phyloP scores from a whole-genome alignment of 2,797 vertebrate species.

The Neosilurus hyrtlii region DNA sequence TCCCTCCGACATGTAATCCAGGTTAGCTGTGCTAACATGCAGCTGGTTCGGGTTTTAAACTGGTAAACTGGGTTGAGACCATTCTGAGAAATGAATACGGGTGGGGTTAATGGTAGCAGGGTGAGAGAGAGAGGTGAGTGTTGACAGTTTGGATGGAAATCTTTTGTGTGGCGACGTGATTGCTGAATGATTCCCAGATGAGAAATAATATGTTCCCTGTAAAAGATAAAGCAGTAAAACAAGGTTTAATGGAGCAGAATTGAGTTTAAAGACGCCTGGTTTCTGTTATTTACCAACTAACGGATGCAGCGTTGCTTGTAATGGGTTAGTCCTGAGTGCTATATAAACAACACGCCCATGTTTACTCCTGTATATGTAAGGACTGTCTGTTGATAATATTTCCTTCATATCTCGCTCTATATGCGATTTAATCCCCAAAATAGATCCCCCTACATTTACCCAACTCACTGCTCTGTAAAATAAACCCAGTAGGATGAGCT shows the following conservation, averaged over 20 bases:
- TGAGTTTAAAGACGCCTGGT: background rate
- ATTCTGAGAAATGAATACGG: no score
- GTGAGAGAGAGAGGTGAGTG: no score
- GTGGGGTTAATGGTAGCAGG: no score
- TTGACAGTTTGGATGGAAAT: background rate
- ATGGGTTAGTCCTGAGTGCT: background rate
- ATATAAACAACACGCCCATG: background rate
- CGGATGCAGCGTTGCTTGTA: background rate
- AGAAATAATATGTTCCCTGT: background rate
- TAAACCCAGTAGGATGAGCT: background rate
- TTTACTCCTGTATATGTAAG: background rate
- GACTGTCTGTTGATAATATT: background rate
- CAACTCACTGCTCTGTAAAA: background rate
- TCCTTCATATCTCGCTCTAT: no score
- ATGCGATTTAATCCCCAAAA: background rate
- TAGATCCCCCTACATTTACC: background rate
- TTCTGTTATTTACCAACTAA: background rate
- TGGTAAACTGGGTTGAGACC: no score
- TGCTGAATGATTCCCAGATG: background rate
- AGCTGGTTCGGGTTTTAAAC: background rate
- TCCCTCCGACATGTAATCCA: conserved; percentile 76
- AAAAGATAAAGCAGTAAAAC: background rate
- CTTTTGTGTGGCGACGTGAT: no score
- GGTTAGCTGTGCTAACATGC: conserved; percentile 56
- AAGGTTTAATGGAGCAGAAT: no score